Evolutionary conservation across 2,797 vertebrate genomes (phyloP), one percentile per base, ranked within the genome.

Genomic region (Sparus aurata): DNA sequence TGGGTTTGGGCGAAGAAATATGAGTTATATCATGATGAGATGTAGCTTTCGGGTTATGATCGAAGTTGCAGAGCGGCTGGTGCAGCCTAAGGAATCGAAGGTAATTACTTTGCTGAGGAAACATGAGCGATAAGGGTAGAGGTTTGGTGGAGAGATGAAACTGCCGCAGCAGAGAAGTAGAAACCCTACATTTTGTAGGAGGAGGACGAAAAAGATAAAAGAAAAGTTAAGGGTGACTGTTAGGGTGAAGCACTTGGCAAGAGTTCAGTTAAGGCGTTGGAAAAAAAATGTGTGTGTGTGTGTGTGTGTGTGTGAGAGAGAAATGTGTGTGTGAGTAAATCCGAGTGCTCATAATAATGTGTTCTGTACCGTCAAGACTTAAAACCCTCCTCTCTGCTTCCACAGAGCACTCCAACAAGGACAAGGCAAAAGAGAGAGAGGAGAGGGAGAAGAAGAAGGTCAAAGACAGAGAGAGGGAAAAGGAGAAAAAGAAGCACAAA

Each of bases 401-500:
- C 94, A 91, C 93, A 97, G 97, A 97, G 90, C 96, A 97, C 94
- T 89, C 96, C 72, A 93, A 90, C 95, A 96, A 95, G 90, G 96
- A 98, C 57, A 97, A 95, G 85, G 94, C 94, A 58, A 95, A 96
- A 66, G 96, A 96, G 88, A 96, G 95, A 30, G 96, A 97, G 89
- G 95, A 96, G 81, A 95, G 96, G 80, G 96, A 97, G 89, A 97
- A 97, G 69, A 97, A 96, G 88, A 97, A 97, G 84, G 89, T 92
- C 72, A 96, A 93, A 87, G 96, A 97, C 46, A 92, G 92, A 76
- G 96, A 97, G 87, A 96, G 94, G 57, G 96, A 96, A 57, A 97
- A 94, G 85, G 97, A 97, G 73, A 98, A 96, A 70, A 99, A 96
- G 93, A 98, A 98, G 85, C 96, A 97, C 90, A 98, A 97, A 94